Evolutionary conservation across 2,888 invertebrate species (phyloP).

Genomic region (Rhorus exstirpatorius): DNA sequence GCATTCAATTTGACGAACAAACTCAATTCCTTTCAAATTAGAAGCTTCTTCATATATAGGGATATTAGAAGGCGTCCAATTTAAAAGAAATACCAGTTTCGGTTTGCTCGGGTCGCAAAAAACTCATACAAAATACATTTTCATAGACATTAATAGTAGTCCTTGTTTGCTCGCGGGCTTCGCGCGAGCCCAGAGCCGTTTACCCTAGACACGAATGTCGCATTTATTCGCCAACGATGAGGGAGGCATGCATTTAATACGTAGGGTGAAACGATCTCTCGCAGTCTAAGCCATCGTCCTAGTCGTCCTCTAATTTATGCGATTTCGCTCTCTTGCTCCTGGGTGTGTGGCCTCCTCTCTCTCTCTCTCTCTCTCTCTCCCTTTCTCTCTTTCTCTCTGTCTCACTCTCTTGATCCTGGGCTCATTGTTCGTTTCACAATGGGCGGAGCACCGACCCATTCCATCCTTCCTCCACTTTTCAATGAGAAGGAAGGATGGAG

Average conservation of each 20-base stretch:
- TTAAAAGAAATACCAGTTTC: no score
- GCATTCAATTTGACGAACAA: no score
- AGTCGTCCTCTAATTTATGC: conserved; percentile 79
- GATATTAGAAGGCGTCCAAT: no score
- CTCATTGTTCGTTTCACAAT: conserved; percentile 78
- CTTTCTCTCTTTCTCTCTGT: conserved; percentile 74
- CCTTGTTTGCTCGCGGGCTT: conserved; percentile 43
- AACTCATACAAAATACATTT: not conserved
- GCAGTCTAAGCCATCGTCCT: conserved; percentile 56
- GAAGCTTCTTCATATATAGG: no score
- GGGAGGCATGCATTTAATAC: conserved; percentile 79
- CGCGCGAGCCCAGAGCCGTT: conserved; percentile 38
- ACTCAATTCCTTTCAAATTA: no score
- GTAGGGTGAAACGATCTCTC: conserved; percentile 74
- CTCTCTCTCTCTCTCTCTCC: conserved; percentile 74
- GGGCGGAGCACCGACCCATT: conserved; percentile 70
- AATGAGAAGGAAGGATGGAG: not conserved
- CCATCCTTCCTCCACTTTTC: conserved; percentile 8
- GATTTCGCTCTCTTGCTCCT: conserved; percentile 73
- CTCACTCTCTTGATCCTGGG: conserved; percentile 75
- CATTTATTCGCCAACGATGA: conserved; percentile 58
- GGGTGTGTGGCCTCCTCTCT: conserved; percentile 74
- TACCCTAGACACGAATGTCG: conserved; percentile 36
- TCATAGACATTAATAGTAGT: no score
- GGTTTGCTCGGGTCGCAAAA: no score